Conservation (phyloP, 2,797 vertebrate species). For the Myioborus miniatus region DNA sequence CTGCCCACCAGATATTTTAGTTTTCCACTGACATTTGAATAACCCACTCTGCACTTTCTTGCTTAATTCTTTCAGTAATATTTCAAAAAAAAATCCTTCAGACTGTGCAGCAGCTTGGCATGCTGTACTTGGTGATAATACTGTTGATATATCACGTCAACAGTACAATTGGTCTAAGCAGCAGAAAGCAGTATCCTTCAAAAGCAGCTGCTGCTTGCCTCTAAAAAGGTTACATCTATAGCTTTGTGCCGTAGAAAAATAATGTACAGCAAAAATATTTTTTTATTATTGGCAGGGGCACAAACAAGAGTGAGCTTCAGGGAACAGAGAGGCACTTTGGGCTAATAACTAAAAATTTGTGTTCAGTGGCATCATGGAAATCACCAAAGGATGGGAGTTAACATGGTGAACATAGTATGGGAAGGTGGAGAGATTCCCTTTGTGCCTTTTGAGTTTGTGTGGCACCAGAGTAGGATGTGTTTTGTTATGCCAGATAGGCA, state of each 20-base stretch:
- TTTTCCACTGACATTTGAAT: neutral
- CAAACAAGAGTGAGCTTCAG: neutral
- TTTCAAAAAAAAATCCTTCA: neutral
- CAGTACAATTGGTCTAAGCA: neutral
- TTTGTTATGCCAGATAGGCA: neutral
- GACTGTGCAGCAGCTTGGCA: neutral
- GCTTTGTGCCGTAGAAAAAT: neutral
- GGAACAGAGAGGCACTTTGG: neutral
- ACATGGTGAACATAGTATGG: neutral
- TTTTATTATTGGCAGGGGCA: neutral
- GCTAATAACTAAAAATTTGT: neutral
- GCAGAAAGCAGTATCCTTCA: neutral
- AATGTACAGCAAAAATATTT: neutral
- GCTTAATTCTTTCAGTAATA: neutral
- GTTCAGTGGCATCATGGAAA: neutral
- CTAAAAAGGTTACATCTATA: neutral
- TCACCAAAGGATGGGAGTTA: neutral
- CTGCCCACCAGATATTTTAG: neutral
- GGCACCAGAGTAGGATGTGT: neutral
- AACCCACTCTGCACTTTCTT: neutral
- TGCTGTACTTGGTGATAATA: fast-evolving
- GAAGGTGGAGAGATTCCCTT: neutral
- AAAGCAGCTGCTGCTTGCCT: neutral
- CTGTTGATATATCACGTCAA: fast-evolving
- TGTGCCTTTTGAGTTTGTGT: neutral